Conservation (phyloP, 2,113 vertebrate genomes). For the Agapornis roseicollis region DNA sequence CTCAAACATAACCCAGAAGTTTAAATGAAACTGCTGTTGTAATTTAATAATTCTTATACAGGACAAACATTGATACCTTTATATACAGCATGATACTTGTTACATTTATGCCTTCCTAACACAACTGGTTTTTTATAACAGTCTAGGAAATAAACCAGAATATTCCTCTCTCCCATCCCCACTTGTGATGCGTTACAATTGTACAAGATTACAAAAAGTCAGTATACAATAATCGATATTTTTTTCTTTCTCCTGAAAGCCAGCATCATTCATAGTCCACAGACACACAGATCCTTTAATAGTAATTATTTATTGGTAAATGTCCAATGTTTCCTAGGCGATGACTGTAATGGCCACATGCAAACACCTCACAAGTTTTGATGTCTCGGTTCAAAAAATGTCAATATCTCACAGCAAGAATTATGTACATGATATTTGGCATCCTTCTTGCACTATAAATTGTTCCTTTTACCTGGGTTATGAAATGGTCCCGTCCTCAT, state of each 20-base stretch:
- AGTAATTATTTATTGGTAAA: constrained; percentile 83
- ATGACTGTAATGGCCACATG: constrained; percentile 95
- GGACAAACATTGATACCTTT: constrained; percentile 98
- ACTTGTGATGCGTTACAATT: constrained; percentile 91
- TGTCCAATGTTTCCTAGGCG: constrained; percentile 89
- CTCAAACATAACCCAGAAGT: constrained; percentile 99
- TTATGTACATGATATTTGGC: constrained; percentile 81
- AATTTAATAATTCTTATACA: constrained; percentile 97
- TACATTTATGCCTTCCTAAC: constrained; percentile 91
- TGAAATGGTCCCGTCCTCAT: constrained; percentile 82
- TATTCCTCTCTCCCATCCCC: constrained; percentile 82
- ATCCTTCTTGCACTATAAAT: constrained; percentile 78
- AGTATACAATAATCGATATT: constrained; percentile 89
- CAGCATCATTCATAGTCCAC: constrained; percentile 80
- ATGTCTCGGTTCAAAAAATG: constrained; percentile 77
- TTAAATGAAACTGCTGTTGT: constrained; percentile 97
- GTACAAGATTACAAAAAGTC: constrained; percentile 96
- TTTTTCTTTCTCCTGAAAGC: constrained; percentile 71
- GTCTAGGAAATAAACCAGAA: constrained; percentile 88
- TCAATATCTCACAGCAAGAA: constrained; percentile 77
- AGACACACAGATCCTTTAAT: constrained; percentile 78
- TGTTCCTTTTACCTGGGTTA: constrained; percentile 76
- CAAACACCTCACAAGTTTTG: constrained; percentile 93
- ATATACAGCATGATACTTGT: constrained; percentile 98
- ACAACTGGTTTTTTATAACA: constrained; percentile 86